Evolutionary conservation across 1,140 invertebrate genomes (phyloP), one percentile per base, ranked within the genome.

Genomic region (Eriocheir sinensis): DNA sequence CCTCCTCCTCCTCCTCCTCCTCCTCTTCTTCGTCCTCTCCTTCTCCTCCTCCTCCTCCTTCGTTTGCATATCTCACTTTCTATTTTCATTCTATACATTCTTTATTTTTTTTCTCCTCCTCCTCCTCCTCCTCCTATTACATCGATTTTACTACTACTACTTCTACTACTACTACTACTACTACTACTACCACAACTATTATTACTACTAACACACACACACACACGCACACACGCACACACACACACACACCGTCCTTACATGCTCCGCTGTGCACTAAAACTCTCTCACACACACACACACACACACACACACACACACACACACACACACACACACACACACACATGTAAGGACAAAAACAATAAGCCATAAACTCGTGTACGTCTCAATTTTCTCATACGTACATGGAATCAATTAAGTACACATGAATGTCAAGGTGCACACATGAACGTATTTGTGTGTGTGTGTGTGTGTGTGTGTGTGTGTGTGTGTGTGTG

Each of bases 1-100:
- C 81, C 81, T 85, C 81, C 81, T 85, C 81, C 81, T 85, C 81
- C 81, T 85, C 81, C 81, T 85, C 81, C 81, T 85, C 81, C 81
- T 85, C 81, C 81, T 85, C 81, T 34, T 85, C 81, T n/a, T 83
- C 81, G 21, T 89, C 38, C 88, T 44, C 44, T 85, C 81, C 81
- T 85, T 34, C 81, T 85, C 81, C 81, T 85, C 81, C 81, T 85
- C 81, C 81, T 85, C 81, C 81, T 85, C 81, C 30, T 83, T 30
- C 81, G 53, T 32, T 32, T 83, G 17, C 81, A 21, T 32, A 17
- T 83, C 81, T 6, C 34, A 17, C 81, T 83, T 32, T 32, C 30
- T 30, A 17, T 83, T 32, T 6, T 83, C 81, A 17, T 83, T 32
- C 81, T 83, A 17, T 6, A n/a, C 81, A 8, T 83, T 32, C 81